A percentile compares a stretch with the other conserved stretches of the same genome.
These are phyloP conservation scores for Galleria mellonella DNA, from an alignment of 1,140 invertebrate species.

Conservation along the genomic window DNA sequence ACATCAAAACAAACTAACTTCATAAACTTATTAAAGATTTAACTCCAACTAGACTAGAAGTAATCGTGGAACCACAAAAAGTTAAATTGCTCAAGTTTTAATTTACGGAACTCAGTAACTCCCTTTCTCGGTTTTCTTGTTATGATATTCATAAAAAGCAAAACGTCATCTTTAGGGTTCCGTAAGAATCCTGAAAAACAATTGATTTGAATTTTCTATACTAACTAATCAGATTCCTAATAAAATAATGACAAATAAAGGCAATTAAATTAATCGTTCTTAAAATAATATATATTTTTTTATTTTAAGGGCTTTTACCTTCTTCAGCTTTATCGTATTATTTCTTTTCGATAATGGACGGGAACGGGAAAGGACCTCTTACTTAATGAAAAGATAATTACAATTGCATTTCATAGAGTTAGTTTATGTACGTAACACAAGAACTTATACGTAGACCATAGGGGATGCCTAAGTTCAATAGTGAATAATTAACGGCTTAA, in stretches of 20 bases:
- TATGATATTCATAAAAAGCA: conserved; percentile 20
- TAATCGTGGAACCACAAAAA: conserved; percentile 28
- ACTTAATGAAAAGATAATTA: too few species aligned
- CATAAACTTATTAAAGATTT: conserved; percentile 20
- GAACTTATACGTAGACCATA: too few species aligned
- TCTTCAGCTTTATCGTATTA: too few species aligned
- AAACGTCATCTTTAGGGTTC: conserved; percentile 11
- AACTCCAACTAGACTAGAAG: conserved; percentile 16
- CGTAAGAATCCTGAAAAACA: neutral
- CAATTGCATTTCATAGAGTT: too few species aligned
- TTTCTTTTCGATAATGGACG: too few species aligned
- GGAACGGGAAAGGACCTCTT: too few species aligned
- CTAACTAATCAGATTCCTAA: neutral
- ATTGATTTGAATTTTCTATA: neutral
- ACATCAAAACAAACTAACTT: conserved; percentile 8
- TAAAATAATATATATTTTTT: too few species aligned
- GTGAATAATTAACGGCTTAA: too few species aligned
- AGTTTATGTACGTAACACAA: too few species aligned
- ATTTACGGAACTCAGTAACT: conserved; percentile 22
- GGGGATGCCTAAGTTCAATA: too few species aligned
- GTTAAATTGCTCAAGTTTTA: conserved; percentile 41
- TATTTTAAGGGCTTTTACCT: too few species aligned
- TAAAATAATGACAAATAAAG: neutral
- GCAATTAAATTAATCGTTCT: neutral
- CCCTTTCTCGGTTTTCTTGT: conserved; percentile 17